Evolutionary conservation across 2,888 invertebrate species (phyloP).

Genomic region (Phengaris alcon): DNA sequence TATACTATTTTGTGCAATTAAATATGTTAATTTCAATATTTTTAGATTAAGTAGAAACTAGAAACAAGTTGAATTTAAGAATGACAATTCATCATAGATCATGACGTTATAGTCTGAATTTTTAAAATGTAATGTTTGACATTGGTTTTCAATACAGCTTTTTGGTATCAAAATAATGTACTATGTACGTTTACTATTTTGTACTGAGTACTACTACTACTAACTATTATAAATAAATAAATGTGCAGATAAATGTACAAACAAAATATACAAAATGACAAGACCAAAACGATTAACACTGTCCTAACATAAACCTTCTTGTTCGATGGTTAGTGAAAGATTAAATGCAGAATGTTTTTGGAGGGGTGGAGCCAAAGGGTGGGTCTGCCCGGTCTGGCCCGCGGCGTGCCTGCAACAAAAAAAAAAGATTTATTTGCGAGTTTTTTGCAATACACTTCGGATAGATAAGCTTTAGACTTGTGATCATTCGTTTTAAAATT

Average conservation of each 20-base stretch:
- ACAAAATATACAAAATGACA: neutral
- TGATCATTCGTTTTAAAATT: neutral
- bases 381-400: slow-evolving; percentile 54
- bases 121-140: no score
- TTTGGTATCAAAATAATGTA: no score
- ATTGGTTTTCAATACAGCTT: no score
- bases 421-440: slow-evolving; percentile 71
- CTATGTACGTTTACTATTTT: no score
- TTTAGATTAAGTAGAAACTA: no score
- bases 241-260: neutral
- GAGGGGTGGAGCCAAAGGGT: slow-evolving; percentile 63
- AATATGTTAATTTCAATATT: no score
- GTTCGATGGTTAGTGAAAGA: slow-evolving; percentile 49
- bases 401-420: slow-evolving; percentile 63
- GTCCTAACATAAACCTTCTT: slow-evolving; percentile 38
- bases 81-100: no score
- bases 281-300: slow-evolving; percentile 8
- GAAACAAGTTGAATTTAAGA: no score
- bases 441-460: slow-evolving; percentile 32
- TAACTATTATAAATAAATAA: neutral
- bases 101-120: no score
- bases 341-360: slow-evolving; percentile 45
- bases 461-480: neutral
- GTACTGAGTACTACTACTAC: no score
- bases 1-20: no score